Evolutionary conservation across 1,140 invertebrate genomes (phyloP).

Genomic region (Lanistes nyassanus): DNA sequence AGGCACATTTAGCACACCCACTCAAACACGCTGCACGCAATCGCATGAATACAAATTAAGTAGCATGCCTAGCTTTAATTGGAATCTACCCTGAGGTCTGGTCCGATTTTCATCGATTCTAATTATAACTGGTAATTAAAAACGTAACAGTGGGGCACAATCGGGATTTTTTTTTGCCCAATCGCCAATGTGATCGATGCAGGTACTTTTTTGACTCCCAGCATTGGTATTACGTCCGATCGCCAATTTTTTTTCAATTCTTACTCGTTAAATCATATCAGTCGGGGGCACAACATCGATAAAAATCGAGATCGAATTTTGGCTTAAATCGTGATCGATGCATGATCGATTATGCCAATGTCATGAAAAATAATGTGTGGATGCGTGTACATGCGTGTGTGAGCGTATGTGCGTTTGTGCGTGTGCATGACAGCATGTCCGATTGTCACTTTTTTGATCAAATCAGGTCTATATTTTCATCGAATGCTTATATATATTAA

Average conservation of each 20-base stretch:
- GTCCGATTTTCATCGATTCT: no score
- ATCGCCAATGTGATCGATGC: no score
- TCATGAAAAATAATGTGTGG: neutral
- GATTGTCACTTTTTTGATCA: neutral
- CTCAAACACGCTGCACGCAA: no score
- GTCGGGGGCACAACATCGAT: neutral
- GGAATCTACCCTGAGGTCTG: no score
- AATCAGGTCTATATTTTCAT: neutral
- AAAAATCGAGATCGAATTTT: neutral
- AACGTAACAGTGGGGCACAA: no score
- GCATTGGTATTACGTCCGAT: neutral
- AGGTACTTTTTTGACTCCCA: neutral
- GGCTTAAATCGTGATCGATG: neutral
- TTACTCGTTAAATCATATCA: neutral
- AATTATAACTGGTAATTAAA: no score
- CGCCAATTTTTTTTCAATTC: neutral
- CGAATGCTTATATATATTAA: neutral
- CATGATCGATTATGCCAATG: neutral
- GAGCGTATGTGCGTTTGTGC: conserved; percentile 2
- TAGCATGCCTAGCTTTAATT: no score
- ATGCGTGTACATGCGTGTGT: neutral
- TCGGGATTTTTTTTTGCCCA: no score
- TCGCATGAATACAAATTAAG: no score
- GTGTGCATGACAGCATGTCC: neutral
- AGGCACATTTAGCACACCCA: no score